These are phyloP conservation scores for Lutjanus erythropterus DNA, from an alignment of 2,113 vertebrate genomes.

Conservation along the genomic window DNA sequence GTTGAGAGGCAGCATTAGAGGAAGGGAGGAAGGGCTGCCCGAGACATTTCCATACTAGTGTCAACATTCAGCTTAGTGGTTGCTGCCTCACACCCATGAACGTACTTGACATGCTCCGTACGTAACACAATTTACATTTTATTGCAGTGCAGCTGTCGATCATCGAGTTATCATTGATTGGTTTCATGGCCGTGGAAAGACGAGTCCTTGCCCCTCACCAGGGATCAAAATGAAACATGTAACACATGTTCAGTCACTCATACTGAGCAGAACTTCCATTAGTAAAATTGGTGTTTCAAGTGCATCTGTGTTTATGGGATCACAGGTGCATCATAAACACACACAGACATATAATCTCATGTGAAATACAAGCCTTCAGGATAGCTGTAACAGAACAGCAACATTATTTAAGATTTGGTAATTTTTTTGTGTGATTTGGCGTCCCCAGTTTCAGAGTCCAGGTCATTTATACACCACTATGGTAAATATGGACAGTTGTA, in stretches of 20 bases:
- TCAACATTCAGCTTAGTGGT: background rate
- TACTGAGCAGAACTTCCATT: slow-evolving; percentile 15
- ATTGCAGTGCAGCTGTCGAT: slow-evolving; percentile 27
- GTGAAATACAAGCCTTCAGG: background rate
- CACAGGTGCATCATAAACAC: slow-evolving; percentile 1
- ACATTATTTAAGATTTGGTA: no score
- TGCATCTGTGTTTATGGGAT: slow-evolving; percentile 26
- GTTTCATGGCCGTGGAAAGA: background rate
- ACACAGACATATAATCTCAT: background rate
- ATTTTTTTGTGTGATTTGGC: no score
- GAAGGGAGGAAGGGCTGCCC: background rate
- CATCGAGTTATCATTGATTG: slow-evolving; percentile 41
- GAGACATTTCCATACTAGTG: background rate
- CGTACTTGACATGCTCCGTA: slow-evolving; percentile 9
- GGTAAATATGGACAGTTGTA: no score
- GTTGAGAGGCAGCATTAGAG: no score
- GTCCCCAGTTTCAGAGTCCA: no score
- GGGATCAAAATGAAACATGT: slow-evolving; percentile 21
- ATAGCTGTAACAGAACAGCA: background rate
- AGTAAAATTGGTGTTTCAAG: slow-evolving; percentile 9
- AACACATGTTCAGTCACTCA: slow-evolving; percentile 14
- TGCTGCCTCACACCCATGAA: background rate
- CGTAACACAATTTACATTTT: background rate
- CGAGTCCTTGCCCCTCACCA: background rate
- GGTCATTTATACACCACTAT: no score